Base-by-base conservation (phyloP, 2,888 invertebrate genomes). In the Cepaea hortensis region DNA sequence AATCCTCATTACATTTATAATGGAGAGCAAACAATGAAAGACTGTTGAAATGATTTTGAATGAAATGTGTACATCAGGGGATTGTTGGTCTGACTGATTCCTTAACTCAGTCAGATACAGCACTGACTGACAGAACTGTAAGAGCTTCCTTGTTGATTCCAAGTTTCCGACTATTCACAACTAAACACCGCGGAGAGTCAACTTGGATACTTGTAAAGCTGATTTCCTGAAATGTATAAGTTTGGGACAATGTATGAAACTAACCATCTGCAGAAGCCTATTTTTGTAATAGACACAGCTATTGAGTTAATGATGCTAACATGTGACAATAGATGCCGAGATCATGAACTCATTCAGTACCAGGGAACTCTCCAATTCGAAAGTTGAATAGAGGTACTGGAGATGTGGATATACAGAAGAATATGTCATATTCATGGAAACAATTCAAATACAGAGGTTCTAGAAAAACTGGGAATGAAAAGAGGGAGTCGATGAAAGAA, bases 121-220 rank as follows among this genome's bases (percentile, higher is more conserved):
- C 80, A 62, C 87, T 83, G 61, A 93, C 90, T 35, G 91, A 88
- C 72, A 94, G 85, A 6, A 92, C 90, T 3, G 92, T 90, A 0
- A 93, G 92, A 6, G 93, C 93, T 80, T 93, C 92, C 85, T 93
- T 93, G 79, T 93, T 93, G 11, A 90, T 85, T 5, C 92, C 92
- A 68, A 93, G 89, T 90, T 96, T 96, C 92, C 96, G 96, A 0
- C 97, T 96, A 93, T 97, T 97, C 76, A 97, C 96, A 18, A 97
- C 96, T 91, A 97, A 94, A 65, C 96, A 95, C 89, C 96, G 94
- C 0, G 97, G 97, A 88, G 96, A 96, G 94, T 97, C 96, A n/a
- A 97, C 96, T 86, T 97, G 96, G 87, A 97, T 96, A 83, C 96
- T 96, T 91, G 96, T 95, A 94, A 97, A 97, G 89, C 96, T 95